A percentile compares a stretch with the other conserved stretches of the same genome.
phyloP scores from a whole-genome alignment of 2,113 vertebrate genomes.

The Epinephelus cyanopodus region DNA sequence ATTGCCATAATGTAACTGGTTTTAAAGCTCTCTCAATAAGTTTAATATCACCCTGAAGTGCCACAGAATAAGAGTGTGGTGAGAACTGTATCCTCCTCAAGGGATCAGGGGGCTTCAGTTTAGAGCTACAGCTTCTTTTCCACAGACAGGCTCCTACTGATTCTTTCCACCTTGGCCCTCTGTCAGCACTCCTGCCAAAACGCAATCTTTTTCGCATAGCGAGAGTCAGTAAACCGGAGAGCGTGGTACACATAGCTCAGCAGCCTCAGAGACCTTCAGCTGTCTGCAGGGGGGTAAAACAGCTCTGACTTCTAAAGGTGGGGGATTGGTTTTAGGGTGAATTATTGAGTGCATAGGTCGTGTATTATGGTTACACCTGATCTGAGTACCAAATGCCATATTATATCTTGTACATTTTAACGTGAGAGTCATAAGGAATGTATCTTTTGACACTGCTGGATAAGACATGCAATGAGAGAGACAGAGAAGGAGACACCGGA shows the following conservation, averaged over 20 bases:
- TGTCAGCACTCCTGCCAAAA: conserved; percentile 51
- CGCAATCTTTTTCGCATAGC: conserved; percentile 29
- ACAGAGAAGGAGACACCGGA: conserved; percentile 35
- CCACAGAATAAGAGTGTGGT: conserved; percentile 60
- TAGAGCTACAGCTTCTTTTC: conserved; percentile 50
- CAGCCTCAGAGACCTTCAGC: conserved; percentile 22
- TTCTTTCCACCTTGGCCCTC: conserved; percentile 67
- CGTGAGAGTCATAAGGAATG: conserved; percentile 12
- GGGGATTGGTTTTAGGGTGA: background rate
- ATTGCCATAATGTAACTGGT: conserved; percentile 46
- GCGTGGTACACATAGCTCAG: conserved; percentile 14
- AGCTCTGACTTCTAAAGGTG: conserved; percentile 20
- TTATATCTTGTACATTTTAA: background rate
- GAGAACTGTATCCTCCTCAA: conserved; percentile 64
- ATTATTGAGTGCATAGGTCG: background rate
- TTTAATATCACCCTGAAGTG: conserved; percentile 61
- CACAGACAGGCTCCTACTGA: conserved; percentile 59
- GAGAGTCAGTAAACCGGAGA: conserved; percentile 27
- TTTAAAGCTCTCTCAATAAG: conserved; percentile 49
- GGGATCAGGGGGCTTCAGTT: conserved; percentile 53
- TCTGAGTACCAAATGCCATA: conserved; percentile 5
- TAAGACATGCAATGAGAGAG: conserved; percentile 13
- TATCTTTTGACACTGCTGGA: conserved; percentile 11
- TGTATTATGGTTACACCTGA: conserved; percentile 16
- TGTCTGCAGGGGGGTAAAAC: background rate